Evolutionary conservation across 2,888 invertebrate genomes (phyloP), one percentile per base, ranked within the genome.

Genomic region (Diabrotica balteata): DNA sequence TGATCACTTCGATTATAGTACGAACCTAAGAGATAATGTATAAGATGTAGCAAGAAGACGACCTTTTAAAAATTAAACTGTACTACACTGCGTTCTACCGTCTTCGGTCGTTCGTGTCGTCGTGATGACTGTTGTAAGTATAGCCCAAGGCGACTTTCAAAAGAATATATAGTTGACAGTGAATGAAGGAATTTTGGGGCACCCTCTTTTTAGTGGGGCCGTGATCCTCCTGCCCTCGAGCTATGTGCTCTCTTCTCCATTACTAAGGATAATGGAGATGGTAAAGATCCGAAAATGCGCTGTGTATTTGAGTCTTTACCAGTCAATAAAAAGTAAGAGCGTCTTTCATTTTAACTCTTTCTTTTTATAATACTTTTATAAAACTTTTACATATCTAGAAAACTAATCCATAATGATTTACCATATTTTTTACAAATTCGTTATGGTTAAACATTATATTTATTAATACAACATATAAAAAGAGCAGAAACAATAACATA

Each of bases 231-330:
- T 22, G 49, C 60, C 72, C 53, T 45, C 22, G 43, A 64, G 72
- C 68, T 72, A 65, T 72, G 70, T 72, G 53, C 66, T 55, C 66
- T 68, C 59, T 49, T 65, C 58, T 53, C 52, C 61, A 57, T 61
- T 63, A 50, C 63, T 59, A 62, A 58, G 66, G 66, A 60, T 68
- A 68, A 68, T 68, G 50, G 60, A 59, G 66, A 62, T 71, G 60
- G 63, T 69, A 69, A 67, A 61, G 63, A 61, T 60, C 32, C 43
- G 44, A 9, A 52, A 43, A 68, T 61, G 59, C 32, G 50, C 43
- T 11, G 46, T 17, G 50, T 47, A 46, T 60, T 46, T 60, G 54
- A n/a, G 43, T 42, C 7, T 43, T 42, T 53, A 43, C 32, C 11
- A 7, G 49, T 10, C 10, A 11, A 49, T 49, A 49, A 49, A 11